Conservation (phyloP, 2,888 invertebrate species). For the Gari tellinella region DNA sequence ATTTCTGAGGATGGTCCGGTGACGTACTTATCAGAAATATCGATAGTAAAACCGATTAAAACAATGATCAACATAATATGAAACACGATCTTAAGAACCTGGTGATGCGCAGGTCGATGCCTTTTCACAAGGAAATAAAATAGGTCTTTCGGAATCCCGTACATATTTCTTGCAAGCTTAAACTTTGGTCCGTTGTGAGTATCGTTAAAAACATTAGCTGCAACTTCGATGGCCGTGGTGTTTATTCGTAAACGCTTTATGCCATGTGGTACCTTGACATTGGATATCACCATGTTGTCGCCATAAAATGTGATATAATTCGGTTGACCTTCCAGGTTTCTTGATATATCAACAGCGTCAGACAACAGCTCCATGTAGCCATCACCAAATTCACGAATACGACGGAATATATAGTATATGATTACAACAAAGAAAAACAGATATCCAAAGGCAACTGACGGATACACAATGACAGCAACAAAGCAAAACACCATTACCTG, state of each 20-base stretch:
- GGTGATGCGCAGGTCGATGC: conserved; percentile 35
- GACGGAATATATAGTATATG: conserved; percentile 38
- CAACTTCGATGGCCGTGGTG: conserved; percentile 11
- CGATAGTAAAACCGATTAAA: conserved; percentile 25
- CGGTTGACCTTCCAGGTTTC: conserved; percentile 16
- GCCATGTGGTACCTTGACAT: conserved; percentile 10
- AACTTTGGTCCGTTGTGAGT: conserved; percentile 3
- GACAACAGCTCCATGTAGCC: conserved; percentile 35
- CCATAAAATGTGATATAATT: conserved; percentile 19
- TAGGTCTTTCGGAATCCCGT: conserved; percentile 38
- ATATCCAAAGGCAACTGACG: conserved; percentile 38
- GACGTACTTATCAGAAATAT: conserved; percentile 16
- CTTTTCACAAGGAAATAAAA: conserved; percentile 28
- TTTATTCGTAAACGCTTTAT: conserved; percentile 22
- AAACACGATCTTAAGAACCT: conserved; percentile 32
- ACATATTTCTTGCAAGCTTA: conserved; percentile 10
- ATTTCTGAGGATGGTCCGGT: conserved; percentile 37
- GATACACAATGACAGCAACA: conserved; percentile 45
- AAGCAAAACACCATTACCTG: conserved; percentile 38
- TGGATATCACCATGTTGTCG: conserved; percentile 22
- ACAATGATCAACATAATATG: conserved; percentile 26
- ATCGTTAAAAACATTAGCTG: conserved; percentile 16
- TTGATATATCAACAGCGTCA: conserved; percentile 28
- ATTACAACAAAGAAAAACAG: conserved; percentile 44
- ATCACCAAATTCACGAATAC: conserved; percentile 37